Evolutionary conservation across 2,797 vertebrate genomes (phyloP), one percentile per base, ranked within the genome.

Genomic region (Microctenopoma steveboyesi): DNA sequence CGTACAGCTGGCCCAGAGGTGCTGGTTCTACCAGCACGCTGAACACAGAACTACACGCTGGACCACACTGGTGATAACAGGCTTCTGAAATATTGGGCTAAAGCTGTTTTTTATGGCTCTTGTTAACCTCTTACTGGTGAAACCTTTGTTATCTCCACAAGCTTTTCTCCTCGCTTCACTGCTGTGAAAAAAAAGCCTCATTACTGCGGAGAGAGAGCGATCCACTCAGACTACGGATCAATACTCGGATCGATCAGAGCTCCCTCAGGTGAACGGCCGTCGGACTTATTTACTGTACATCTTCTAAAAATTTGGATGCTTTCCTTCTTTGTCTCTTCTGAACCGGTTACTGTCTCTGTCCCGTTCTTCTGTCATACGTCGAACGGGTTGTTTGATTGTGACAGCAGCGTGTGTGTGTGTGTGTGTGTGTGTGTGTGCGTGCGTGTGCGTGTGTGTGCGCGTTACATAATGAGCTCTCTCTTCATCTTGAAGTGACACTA

Each of bases 401-500:
- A 63, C 69, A 59, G 64, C 69, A 48, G 52, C 27, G 51, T n/a
- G 52, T 14, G 63, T 52, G 59, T 50, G 45, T 6, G 18, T 18
- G 18, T 18, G 18, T 18, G 18, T 18, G 53, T 45, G n/a, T 58
- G 52, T 18, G 51, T n/a, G 52, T 14, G 63, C 49, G 59, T 50
- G 63, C 59, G 45, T 6, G 51, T 57, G 51, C 15, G 52, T 14
- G 63, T 52, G 59, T 50, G 63, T 59, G 45, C 5, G 51, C 54
- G 65, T 83, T 85, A 61, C 66, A 70, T 83, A 84, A 89, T 45
- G 3, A 72, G 39, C 60, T 52, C 52, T 30, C 58, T 51, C 50
- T 59, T 67, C 45, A 10, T 80, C 79, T 74, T 59, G 59, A 69
- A 74, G 61, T 82, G 82, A 84, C 86, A 74, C 70, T 74, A 75